Evolutionary conservation across 2,888 invertebrate species (phyloP), one percentile per base, ranked within the genome.

Genomic region (Stenchaetothrips biformis): DNA sequence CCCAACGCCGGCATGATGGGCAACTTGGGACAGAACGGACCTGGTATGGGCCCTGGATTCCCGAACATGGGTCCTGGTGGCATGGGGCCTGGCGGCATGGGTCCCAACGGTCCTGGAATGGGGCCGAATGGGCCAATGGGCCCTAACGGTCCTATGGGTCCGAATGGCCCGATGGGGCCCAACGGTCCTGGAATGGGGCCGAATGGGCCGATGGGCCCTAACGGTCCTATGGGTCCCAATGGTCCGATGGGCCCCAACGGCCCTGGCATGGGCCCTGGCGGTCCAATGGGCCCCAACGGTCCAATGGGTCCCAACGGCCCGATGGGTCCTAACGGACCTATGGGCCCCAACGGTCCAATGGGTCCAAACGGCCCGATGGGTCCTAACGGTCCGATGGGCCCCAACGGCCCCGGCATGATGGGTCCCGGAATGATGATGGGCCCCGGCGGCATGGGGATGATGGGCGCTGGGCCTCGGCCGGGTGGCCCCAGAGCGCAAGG

Each of bases 1-100:
- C 78, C 81, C 59, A 37, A 37, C 37, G 37, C 37, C 4, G 37
- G 37, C 37, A 37, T 37, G 37, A 37, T 37, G 37, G 89, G 88
- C 0, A 88, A 88, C 86, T 88, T 88, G 81, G 89, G 89, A 16
- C 88, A 89, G 83, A 89, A 88, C 88, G 89, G 88, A 0, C 88
- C 87, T 27, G 88, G 37, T 4, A 37, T 37, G 37, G 37, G 37
- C 37, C 37, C n/a, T n/a, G n/a, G n/a, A n/a, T n/a, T n/a, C 2
- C 88, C 86, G 85, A n/a, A n/a, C n/a, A 91, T 91, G 90, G 92
- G 92, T 59, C 89, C 82, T 47, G 83, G 77, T 91, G 62, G 62
- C 6, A 67, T n/a, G 21, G 67, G 67, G 88, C 87, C 88, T 87
- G 86, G 89, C 85, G 67, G 67, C 9, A 79, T 48, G 47, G 80